phyloP scores from a whole-genome alignment of 2,888 invertebrate genomes.

The Agriopis leucophaearia region DNA sequence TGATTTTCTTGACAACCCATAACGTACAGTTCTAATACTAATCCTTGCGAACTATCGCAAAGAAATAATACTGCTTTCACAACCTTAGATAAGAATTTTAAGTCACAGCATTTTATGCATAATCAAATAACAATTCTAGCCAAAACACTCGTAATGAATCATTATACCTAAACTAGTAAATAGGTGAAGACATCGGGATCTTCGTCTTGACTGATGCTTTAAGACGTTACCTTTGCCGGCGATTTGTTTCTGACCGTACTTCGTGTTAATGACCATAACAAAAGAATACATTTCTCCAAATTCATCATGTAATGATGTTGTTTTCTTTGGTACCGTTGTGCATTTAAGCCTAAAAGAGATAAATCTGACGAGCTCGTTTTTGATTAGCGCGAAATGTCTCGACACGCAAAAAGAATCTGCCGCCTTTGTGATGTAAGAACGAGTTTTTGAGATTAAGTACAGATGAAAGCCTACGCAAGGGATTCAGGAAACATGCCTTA shows the following conservation, averaged over 20 bases:
- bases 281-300: conserved; percentile 26
- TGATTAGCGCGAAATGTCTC: conserved; percentile 45
- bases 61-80: neutral
- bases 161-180: too few relatives aligned
- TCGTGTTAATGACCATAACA: conserved; percentile 30
- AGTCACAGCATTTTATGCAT: too few relatives aligned
- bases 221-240: neutral
- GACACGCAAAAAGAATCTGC: conserved; percentile 37
- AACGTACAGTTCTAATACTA: too few relatives aligned
- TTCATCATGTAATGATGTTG: conserved; percentile 33
- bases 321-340: conserved; percentile 40
- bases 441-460: conserved; percentile 39
- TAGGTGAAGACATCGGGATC: too few relatives aligned
- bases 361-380: conserved; percentile 37
- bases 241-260: conserved; percentile 14
- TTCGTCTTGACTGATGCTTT: neutral
- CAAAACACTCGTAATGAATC: too few relatives aligned
- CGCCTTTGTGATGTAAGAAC: conserved; percentile 43
- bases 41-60: neutral
- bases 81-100: too few relatives aligned
- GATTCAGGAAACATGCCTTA: conserved; percentile 26
- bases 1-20: neutral
- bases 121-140: too few relatives aligned
- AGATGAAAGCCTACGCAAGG: conserved; percentile 39
- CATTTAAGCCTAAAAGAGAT: conserved; percentile 41